Base-by-base conservation (phyloP, 2,888 invertebrate genomes). In the Lysandra coridon region DNA sequence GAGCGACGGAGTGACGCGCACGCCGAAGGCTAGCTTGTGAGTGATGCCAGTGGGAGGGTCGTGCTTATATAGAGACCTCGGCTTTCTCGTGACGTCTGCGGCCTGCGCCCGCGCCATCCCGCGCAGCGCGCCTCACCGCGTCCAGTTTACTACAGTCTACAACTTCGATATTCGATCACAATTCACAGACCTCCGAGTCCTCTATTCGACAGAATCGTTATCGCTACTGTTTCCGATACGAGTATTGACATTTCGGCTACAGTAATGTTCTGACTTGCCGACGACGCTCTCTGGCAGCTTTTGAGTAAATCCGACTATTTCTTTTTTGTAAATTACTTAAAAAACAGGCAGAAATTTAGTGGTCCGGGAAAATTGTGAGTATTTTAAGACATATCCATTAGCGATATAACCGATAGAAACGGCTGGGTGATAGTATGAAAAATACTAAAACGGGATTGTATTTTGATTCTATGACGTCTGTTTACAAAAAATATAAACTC, bases 31-130 rank as follows among this genome's bases (percentile, higher is more conserved):
- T 88, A 87, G 90, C 87, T 85, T 88, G 89, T 92, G 91, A 92
- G 84, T 94, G 90, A 85, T 91, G 88, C 82, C 82, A 86, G 91
- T 88, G 92, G 94, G 90, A 92, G 93, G 92, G 90, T 85, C 81
- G 81, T 85, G 86, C 86, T 91, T 94, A 84, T 94, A 94, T 94
- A 94, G 89, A 90, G 93, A 88, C 92, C 92, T 91, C 92, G 92
- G 89, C 87, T 90, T 90, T 90, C 88, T 86, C 84, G 88, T 93
- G 93, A 94, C 94, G 93, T 93, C 62, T 23, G 62, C 78, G 62
- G 23, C 23, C 23, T 23, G 23, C 23, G 23, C 23, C 23, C 23
- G 23, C 23, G 23, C 23, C 23, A 23, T 23, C 78, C 62, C 78
- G 78, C 60, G n/a, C 37, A 37, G 3, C 33, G 6, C 78, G 5